A percentile compares a stretch with the other conserved stretches of the same genome.
Conservation (phyloP, 2,113 vertebrate species). For the Aix galericulata region DNA sequence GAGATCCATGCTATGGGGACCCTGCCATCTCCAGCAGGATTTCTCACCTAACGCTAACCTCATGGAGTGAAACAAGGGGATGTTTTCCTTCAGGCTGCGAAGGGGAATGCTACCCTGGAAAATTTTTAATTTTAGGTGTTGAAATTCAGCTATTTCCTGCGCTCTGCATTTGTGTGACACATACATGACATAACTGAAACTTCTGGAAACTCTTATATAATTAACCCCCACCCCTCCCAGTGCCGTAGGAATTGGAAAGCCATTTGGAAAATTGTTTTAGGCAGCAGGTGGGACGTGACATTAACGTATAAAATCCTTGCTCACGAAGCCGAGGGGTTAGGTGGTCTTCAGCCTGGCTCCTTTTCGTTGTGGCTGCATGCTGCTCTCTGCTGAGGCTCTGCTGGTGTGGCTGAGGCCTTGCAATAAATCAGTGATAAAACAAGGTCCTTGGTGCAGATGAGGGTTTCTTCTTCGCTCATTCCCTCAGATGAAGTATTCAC, state of each 20-base stretch:
- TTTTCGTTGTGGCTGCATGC: background rate
- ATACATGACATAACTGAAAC: slow-evolving; percentile 47
- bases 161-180: slow-evolving; percentile 11
- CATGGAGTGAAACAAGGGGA: background rate
- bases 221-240: background rate
- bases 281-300: background rate
- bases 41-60: slow-evolving; percentile 5
- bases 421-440: background rate
- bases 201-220: slow-evolving; percentile 62
- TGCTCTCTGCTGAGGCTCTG: background rate
- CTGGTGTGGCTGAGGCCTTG: background rate
- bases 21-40: background rate
- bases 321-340: background rate
- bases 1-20: background rate
- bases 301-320: background rate
- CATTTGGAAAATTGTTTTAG: slow-evolving; percentile 43
- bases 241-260: slow-evolving; percentile 14
- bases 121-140: slow-evolving; percentile 71
- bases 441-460: background rate
- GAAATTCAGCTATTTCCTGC: slow-evolving; percentile 73
- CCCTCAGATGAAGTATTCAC: background rate
- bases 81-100: slow-evolving; percentile 39
- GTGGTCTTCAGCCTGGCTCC: background rate
- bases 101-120: slow-evolving; percentile 42
- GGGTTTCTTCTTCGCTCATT: background rate